Base-by-base conservation (phyloP, 1,140 invertebrate species). In the Euschistus heros region DNA sequence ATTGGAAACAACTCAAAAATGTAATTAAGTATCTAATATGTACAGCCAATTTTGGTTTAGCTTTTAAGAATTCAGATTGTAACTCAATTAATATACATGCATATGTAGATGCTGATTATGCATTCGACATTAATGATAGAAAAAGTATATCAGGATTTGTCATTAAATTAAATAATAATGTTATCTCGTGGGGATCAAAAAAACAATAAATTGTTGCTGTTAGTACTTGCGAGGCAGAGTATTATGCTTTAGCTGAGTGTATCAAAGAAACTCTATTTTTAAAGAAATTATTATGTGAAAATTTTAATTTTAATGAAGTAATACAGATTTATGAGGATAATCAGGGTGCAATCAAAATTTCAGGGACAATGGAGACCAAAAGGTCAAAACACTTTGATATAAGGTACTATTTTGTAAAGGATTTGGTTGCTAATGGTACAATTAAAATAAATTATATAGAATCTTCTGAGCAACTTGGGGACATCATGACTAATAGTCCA, bases 161-260 rank as follows among this genome's bases (percentile, higher is more conserved):
- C n/a, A n/a, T n/a, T n/a, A n/a, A n/a, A n/a, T n/a, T n/a, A n/a
- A n/a, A n/a, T n/a, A 37, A 44, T 10, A 42, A 44, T 44, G 6
- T 37, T 13, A 37, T 44, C n/a, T 44, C 7, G 8, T 63, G 61
- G 61, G 5, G 33, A 5, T 63, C 61, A 15, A 63, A 44, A 17
- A 44, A 44, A 7, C 42, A 44, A 44, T 44, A 7, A 44, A 44
- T 44, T 44, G 42, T 44, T 44, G 17, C 42, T 44, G 42, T 44
- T 44, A 44, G 42, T 44, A 44, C 42, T 44, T 44, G 42, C 42
- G 61, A 44, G 14, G 61, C 61, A 6, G 61, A 63, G 20, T 63
- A 63, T 63, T n/a, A 10, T 42, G 61, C 61, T 20, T 22, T 63
- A 8, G 15, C 20, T 44, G 6, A 6, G 17, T 27, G 27, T 22